A percentile compares a stretch with the other conserved stretches of the same genome.
Evolutionary conservation across 2,113 vertebrate species (phyloP).

Genomic region (Myocastor coypus): DNA sequence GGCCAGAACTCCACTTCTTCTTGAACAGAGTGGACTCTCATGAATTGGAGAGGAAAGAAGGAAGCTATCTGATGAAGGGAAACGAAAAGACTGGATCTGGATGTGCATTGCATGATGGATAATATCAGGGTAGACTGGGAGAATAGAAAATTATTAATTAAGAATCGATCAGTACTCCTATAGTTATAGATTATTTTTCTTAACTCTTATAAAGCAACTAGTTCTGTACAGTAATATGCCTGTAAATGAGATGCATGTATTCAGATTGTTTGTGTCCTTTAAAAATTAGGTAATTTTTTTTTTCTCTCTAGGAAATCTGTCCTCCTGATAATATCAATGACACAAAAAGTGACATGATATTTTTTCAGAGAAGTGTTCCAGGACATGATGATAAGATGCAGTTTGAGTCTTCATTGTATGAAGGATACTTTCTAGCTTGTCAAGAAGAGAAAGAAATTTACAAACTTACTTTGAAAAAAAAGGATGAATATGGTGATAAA

Average conservation of each 20-base stretch:
- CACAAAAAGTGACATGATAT: slow-evolving; percentile 84
- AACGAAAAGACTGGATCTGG: not conserved
- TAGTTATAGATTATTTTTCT: slow-evolving; percentile 1
- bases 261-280: slow-evolving; percentile 5
- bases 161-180: not conserved
- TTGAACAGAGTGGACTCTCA: not conserved
- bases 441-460: slow-evolving; percentile 67
- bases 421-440: slow-evolving; percentile 86
- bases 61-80: not conserved
- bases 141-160: not conserved
- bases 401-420: slow-evolving; percentile 86
- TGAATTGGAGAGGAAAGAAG: not conserved
- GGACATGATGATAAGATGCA: slow-evolving; percentile 74
- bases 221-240: not conserved
- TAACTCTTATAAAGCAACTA: slow-evolving; percentile 44
- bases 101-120: not conserved
- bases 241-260: slow-evolving; percentile 40
- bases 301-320: slow-evolving; percentile 82
- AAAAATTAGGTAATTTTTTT: slow-evolving; percentile 34
- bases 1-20: slow-evolving; percentile 10
- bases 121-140: not conserved
- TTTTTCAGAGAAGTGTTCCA: slow-evolving; percentile 84
- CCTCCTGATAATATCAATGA: slow-evolving; percentile 82
- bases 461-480: slow-evolving; percentile 83
- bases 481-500: slow-evolving; percentile 74